Evolutionary conservation across 2,888 invertebrate species (phyloP).

Genomic region (Rotaria macrura): DNA sequence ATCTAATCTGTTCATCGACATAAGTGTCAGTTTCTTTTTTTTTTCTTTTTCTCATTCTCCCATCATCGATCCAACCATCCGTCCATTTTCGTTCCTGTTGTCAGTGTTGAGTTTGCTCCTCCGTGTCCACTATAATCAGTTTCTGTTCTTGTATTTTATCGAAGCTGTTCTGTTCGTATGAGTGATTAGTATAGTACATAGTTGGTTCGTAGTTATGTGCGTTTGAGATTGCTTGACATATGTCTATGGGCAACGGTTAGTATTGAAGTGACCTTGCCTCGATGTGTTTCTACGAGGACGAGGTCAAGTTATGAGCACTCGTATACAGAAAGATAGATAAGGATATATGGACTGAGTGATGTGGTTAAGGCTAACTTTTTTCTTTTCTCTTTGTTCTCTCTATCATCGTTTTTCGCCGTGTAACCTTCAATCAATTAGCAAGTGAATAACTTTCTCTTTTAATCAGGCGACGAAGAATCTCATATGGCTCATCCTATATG

Average conservation of each 20-base stretch:
- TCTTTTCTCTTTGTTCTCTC: background rate
- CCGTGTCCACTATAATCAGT: background rate
- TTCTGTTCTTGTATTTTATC: background rate
- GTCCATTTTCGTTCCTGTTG: background rate
- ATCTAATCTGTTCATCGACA: slow-evolving; percentile 3
- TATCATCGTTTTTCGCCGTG: background rate
- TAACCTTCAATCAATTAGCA: background rate
- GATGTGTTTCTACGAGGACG: background rate
- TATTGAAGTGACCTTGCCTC: background rate
- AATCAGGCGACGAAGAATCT: background rate
- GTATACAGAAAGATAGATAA: background rate
- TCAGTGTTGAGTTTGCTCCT: background rate
- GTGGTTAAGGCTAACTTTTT: background rate
- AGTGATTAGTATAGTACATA: background rate
- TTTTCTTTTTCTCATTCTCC: background rate
- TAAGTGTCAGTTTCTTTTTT: background rate
- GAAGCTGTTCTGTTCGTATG: background rate
- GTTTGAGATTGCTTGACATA: background rate
- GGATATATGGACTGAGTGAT: background rate
- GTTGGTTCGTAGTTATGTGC: background rate
- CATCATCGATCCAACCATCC: too few species aligned
- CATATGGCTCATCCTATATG: background rate
- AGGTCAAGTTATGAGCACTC: slow-evolving; percentile 3
- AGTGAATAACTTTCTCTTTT: background rate
- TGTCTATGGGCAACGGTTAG: background rate